These are phyloP conservation scores for Lathronympha strigana DNA, from an alignment of 2,888 invertebrate genomes.

Conservation along the genomic window DNA sequence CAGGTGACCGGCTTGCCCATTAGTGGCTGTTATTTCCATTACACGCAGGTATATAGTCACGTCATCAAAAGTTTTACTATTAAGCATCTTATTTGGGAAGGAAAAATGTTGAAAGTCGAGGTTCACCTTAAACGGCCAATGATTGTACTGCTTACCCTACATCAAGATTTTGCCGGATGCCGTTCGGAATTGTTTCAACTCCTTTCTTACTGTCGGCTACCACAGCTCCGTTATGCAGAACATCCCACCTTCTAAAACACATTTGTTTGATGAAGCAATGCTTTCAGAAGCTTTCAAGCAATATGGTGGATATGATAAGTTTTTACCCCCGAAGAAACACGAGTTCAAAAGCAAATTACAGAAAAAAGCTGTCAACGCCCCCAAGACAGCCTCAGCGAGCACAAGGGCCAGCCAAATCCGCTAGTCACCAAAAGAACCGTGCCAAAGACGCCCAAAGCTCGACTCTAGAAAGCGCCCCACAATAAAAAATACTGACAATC, in stretches of 20 bases:
- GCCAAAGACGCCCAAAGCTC: background rate
- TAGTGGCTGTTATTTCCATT: too few relatives aligned
- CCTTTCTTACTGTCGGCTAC: too few relatives aligned
- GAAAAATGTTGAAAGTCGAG: too few relatives aligned
- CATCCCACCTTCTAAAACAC: conserved; percentile 44
- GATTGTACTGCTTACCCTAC: too few relatives aligned
- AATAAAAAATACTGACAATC: background rate
- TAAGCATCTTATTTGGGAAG: too few relatives aligned
- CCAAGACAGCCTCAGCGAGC: conserved; percentile 1
- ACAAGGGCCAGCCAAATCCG: background rate
- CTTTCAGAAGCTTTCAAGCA: conserved; percentile 42
- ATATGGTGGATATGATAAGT: conserved; percentile 40
- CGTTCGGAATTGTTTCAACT: too few relatives aligned
- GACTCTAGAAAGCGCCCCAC: conserved; percentile 10
- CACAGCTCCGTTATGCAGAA: conserved; percentile 38
- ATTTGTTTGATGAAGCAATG: conserved; percentile 42
- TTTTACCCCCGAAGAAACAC: conserved; percentile 42
- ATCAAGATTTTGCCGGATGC: too few relatives aligned
- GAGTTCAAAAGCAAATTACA: background rate
- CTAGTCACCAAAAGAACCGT: background rate
- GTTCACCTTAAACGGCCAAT: too few relatives aligned
- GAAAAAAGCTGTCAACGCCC: background rate
- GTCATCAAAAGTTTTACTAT: too few relatives aligned
- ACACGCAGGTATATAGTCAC: too few relatives aligned
- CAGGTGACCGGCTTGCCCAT: too few relatives aligned